These are phyloP conservation scores for Drosophila formosana DNA, from an alignment of 2,888 invertebrate genomes.

Conservation along the genomic window DNA sequence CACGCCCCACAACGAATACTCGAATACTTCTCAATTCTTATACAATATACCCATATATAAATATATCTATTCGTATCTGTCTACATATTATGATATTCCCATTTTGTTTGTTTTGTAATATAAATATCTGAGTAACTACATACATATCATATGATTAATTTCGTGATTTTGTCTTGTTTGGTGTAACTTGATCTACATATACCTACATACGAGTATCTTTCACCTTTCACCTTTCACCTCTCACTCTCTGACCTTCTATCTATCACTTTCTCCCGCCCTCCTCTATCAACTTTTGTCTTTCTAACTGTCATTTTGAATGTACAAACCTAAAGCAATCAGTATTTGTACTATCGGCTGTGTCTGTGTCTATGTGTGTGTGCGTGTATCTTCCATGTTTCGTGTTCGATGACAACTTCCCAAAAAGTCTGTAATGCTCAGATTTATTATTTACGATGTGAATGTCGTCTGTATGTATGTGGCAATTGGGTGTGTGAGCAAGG, in stretches of 20 bases:
- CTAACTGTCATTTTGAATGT: constrained; percentile 21
- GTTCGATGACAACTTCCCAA: constrained; percentile 15
- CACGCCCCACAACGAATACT: constrained; percentile 21
- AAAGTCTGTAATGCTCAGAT: constrained; percentile 5
- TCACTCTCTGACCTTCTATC: constrained; percentile 1
- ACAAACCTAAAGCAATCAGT: constrained; percentile 45
- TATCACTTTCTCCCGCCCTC: background rate
- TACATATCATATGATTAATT: constrained; percentile 14
- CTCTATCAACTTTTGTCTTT: constrained; percentile 15
- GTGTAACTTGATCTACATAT: constrained; percentile 51
- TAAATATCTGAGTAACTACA: constrained; percentile 23
- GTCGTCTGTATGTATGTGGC: constrained; percentile 5
- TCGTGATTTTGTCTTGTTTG: constrained; percentile 59
- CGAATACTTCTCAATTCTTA: background rate
- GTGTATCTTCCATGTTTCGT: constrained; percentile 17
- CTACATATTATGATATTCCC: constrained; percentile 32
- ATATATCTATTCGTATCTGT: constrained; percentile 41
- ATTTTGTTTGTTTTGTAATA: constrained; percentile 30
- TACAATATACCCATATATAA: constrained; percentile 6
- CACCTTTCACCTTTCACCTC: constrained; percentile 14
- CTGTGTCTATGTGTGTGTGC: constrained; percentile 16
- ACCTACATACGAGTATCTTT: constrained; percentile 32
- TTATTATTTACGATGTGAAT: background rate
- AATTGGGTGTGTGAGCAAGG: constrained; percentile 2
- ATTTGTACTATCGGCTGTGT: constrained; percentile 56